Conservation (phyloP, 64 coral and sea anemone species). For the Stylophora pistillata region DNA sequence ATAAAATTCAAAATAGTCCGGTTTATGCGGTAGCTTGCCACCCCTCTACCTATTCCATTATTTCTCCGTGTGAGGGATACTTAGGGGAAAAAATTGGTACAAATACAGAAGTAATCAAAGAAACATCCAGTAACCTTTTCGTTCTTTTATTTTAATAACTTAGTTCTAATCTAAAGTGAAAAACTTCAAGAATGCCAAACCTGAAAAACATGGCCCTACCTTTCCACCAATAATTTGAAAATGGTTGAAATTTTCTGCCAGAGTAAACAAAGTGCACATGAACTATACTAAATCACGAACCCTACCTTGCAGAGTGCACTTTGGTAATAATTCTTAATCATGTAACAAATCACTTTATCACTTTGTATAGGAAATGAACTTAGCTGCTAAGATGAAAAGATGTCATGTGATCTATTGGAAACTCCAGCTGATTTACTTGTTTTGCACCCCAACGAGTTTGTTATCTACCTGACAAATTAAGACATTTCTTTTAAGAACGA, state of each 20-base stretch:
- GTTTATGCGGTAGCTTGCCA: too few relatives aligned
- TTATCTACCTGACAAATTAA: too few relatives aligned
- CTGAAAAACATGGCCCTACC: conserved; percentile 36
- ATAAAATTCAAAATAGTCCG: too few relatives aligned
- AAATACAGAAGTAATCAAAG: background rate
- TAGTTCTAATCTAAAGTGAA: background rate
- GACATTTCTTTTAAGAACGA: too few relatives aligned
- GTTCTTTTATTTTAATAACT: background rate
- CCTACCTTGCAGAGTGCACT: conserved; percentile 14
- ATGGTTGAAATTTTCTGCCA: background rate
- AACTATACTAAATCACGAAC: background rate
- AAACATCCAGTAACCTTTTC: background rate
- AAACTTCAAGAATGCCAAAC: conserved; percentile 10
- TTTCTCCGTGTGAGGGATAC: too few relatives aligned
- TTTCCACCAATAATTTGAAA: conserved; percentile 4
- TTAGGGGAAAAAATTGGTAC: too few relatives aligned
- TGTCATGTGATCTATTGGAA: too few relatives aligned
- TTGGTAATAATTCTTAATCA: background rate
- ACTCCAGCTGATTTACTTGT: too few relatives aligned
- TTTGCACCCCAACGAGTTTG: too few relatives aligned
- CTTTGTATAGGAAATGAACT: background rate
- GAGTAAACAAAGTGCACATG: background rate
- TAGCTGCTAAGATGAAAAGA: background rate
- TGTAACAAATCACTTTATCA: background rate
- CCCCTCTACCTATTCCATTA: too few relatives aligned